Evolutionary conservation across 2,113 vertebrate genomes (phyloP), one percentile per base, ranked within the genome.

Genomic region (Oxyruncus cristatus): DNA sequence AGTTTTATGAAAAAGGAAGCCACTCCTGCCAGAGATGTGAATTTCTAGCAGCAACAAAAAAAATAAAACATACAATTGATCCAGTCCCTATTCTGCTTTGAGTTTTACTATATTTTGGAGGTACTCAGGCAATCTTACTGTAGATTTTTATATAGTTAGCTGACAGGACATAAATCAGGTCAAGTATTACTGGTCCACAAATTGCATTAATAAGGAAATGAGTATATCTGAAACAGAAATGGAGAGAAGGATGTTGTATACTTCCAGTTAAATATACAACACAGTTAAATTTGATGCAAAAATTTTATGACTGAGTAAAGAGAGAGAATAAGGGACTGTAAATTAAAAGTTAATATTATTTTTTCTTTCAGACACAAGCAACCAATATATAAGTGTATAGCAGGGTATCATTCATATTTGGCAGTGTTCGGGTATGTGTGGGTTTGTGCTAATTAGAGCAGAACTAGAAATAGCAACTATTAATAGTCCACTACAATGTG

Each of bases 11-110:
- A 88, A 71, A 15, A 53, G 5, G 17, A 59, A 11, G 5, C 7
- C 23, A 84, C 22, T 63, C 49, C 32, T 65, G 50, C 20, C 35
- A 71, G 56, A 50, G 35, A 23, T n/a, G 19, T 47, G 16, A 5
- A 37, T 52, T 74, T 88, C 33, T 19, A 39, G 5, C 11, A 52
- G 12, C 3, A 78, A 28, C 8, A 58, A 44, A 52, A 52, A 41
- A 10, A 33, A 65, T 39, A 66, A 61, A 75, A 30, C 28, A n/a
- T 62, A 14, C 19, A 70, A 11, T 24, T 42, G 11, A 65, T 1
- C 1, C 19, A 55, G 11, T 59, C 6, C 14, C 6, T 47, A 9
- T 39, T 53, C 23, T 79, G 0, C 1, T 53, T 53, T 28, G 9
- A 41, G 15, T 49, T 87, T 49, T 74, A 14, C 59, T n/a, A 15